Base-by-base conservation (phyloP, 1,140 invertebrate species). In the Leptinotarsa lineolata region DNA sequence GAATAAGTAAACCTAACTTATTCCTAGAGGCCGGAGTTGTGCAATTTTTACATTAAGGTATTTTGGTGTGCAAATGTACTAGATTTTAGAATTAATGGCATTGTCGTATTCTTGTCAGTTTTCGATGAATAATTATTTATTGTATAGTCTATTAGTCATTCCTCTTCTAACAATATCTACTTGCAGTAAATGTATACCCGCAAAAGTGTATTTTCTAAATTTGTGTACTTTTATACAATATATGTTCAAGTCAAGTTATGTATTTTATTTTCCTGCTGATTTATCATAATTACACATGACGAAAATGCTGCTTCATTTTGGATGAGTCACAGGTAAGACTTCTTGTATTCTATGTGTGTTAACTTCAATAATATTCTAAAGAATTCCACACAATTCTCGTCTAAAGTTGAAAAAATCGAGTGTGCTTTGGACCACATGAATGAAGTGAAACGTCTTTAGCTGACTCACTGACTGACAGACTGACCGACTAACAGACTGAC, bases 171-270 rank as follows among this genome's bases (percentile, higher is more conserved):
- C 20, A 63, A 22, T 63, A n/a, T 54, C 3, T n/a, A 65, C 15
- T n/a, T 39, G 30, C 39, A 39, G 68, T 72, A 64, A 68, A 45
- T 21, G 63, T 72, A 59, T 70, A 22, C 4, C 61, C 39, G 58
- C 73, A 67, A 61, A 73, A 76, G 46, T 71, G 68, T 72, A 70
- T 77, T 77, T 76, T 76, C 67, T 78, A 78, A 66, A 74, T 76
- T 78, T 78, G 69, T 78, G 77, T 78, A 78, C 77, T 78, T 78
- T 78, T 78, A 78, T 78, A 78, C 77, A 74, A 74, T 75, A 74
- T 44, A 74, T 72, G n/a, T 74, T 76, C 74, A 66, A 48, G 60
- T 64, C 24, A 46, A 76, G 60, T 68, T 20, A 21, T n/a, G 24
- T 44, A 72, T 46, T n/a, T 69, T 3, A 39, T 11, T 39, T 39